Evolutionary conservation across 92 coral and sea anemone genomes (phyloP).

Genomic region (Palythoa heliodiscus): DNA sequence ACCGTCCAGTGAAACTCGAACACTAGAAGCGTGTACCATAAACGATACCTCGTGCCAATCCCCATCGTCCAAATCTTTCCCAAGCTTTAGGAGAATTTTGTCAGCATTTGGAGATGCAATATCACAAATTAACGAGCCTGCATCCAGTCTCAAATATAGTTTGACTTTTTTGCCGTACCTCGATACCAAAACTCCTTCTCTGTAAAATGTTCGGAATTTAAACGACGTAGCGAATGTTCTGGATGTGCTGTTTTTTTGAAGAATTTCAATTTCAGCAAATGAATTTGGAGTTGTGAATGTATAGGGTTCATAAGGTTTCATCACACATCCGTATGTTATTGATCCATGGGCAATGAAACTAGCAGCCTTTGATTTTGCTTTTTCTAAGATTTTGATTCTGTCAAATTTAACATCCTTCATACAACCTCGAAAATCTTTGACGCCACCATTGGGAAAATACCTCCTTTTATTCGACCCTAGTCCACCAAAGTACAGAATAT

Average conservation of each 20-base stretch:
- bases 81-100: constrained; percentile 56
- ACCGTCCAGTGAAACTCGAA: constrained; percentile 62
- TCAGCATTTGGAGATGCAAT: constrained; percentile 63
- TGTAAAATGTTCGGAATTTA: constrained; percentile 80
- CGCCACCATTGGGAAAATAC: constrained; percentile 13
- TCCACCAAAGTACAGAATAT: constrained; percentile 77
- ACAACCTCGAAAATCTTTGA: constrained; percentile 74
- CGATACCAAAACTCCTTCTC: constrained; percentile 74
- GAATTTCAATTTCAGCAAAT: constrained; percentile 63
- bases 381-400: constrained; percentile 49
- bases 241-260: constrained; percentile 63
- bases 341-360: constrained; percentile 49
- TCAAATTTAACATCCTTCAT: constrained; percentile 68
- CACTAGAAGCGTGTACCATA: constrained; percentile 44
- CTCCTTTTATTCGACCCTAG: constrained; percentile 36
- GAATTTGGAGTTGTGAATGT: constrained; percentile 64
- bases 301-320: constrained; percentile 66
- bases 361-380: constrained; percentile 41
- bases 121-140: constrained; percentile 71
- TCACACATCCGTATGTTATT: constrained; percentile 61
- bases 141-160: constrained; percentile 59
- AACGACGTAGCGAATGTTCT: constrained; percentile 68
- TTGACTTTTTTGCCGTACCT: constrained; percentile 72
- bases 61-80: constrained; percentile 82
- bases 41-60: constrained; percentile 92